Conservation (phyloP, 2,113 vertebrate species). For the Ptilorrhoa leucosticta region DNA sequence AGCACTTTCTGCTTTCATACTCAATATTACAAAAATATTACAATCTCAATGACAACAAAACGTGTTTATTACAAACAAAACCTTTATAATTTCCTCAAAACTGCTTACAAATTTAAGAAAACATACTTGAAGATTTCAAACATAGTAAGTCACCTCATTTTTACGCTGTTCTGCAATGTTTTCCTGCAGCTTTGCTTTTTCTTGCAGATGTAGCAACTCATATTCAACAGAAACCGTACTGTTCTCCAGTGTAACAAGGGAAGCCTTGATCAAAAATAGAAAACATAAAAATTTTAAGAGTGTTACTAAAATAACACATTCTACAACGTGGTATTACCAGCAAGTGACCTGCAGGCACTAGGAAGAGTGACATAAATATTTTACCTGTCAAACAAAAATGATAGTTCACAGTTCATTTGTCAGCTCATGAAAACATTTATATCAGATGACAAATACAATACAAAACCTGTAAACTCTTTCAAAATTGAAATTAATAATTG, state of each 20-base stretch:
- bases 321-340: neutral
- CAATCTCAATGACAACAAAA: neutral
- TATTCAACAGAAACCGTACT: constrained; percentile 65
- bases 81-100: neutral
- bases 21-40: neutral
- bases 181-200: constrained; percentile 71
- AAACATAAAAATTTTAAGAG: neutral
- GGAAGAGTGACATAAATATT: neutral
- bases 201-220: constrained; percentile 70
- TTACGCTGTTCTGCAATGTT: constrained; percentile 66
- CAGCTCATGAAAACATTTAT: neutral
- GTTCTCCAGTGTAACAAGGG: constrained; percentile 67
- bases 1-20: neutral
- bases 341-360: neutral
- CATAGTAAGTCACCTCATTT: constrained; percentile 70
- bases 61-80: neutral
- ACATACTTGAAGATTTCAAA: neutral
- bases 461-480: neutral
- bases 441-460: neutral
- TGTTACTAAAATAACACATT: neutral
- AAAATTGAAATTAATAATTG: neutral
- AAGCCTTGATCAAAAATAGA: constrained; percentile 63
- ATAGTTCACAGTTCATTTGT: neutral
- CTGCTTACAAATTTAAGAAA: neutral
- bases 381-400: neutral